Conservation (phyloP, 1,140 invertebrate genomes). For the Samia ricini region DNA sequence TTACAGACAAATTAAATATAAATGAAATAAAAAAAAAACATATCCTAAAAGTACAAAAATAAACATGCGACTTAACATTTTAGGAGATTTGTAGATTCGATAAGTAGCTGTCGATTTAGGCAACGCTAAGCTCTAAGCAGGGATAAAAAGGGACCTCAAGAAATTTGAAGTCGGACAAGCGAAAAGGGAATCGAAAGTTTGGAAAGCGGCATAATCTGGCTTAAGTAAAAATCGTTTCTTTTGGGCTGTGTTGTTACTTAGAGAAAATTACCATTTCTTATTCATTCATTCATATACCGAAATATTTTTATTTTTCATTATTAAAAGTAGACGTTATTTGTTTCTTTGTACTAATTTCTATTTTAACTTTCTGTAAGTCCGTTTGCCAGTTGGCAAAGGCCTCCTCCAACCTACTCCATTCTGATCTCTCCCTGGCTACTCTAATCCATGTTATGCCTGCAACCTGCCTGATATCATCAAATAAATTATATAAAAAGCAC, state of each 20-base stretch:
- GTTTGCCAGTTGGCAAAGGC: too few relatives aligned
- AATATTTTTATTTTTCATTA: not conserved
- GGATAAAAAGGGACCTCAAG: constrained; percentile 14
- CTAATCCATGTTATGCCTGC: too few relatives aligned
- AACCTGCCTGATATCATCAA: too few relatives aligned
- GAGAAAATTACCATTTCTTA: not conserved
- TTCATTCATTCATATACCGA: not conserved
- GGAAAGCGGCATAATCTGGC: constrained; percentile 3
- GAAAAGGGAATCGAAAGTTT: constrained; percentile 17
- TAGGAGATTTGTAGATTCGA: not conserved
- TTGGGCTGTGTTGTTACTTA: not conserved
- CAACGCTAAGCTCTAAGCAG: constrained; percentile 11
- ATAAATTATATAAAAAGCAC: too few relatives aligned
- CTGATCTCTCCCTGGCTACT: too few relatives aligned
- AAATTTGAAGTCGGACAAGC: constrained; percentile 17
- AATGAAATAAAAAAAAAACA: too few relatives aligned
- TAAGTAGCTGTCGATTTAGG: constrained; percentile 15
- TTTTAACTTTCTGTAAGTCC: too few relatives aligned
- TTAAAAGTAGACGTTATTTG: too few relatives aligned
- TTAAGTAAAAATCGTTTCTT: not conserved
- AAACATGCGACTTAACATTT: not conserved
- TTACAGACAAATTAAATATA: too few relatives aligned
- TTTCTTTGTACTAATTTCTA: too few relatives aligned
- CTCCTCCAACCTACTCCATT: too few relatives aligned
- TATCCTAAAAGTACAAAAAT: not conserved